Base-by-base conservation (phyloP, 2,797 vertebrate species). In the Mareca strepera region DNA sequence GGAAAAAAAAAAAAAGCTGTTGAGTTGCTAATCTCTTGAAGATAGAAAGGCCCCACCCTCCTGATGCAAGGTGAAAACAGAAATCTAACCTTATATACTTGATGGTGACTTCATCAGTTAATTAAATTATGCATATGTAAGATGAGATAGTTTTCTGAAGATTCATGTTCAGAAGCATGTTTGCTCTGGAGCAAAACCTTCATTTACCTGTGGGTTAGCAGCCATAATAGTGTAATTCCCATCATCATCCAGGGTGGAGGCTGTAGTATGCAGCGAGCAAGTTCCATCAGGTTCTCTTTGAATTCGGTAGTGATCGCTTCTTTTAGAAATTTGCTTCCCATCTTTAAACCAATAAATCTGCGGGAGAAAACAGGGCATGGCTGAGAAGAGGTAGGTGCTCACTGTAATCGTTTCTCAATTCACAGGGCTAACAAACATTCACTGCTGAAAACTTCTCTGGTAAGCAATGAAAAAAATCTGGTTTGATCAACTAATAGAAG, bases 281-380 rank as follows among this genome's bases (percentile, higher is more conserved):
- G 98, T 99, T 26, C 99, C 99, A 4, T 99, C 99, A 1, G 98
- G 96, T 68, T 99, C 98, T 44, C 99, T 98, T 84, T 99, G 98
- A 97, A 99, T 99, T 97, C 97, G 97, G 97, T 99, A 99, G 97
- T 99, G 99, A 74, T 99, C 99, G 13, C 98, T 99, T 97, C 98
- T 98, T 96, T 99, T 99, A 59, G 99, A 99, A 97, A 99, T 99
- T 97, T 99, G 99, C 96, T 99, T 99, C 29, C 99, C 99, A 52
- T 99, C 99, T 97, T 99, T 99, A 96, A 99, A 99, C 99, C 99
- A 99, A 97, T 99, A 99, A 72, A 99, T 98, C 99, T 99, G 97
- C 7, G 70, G 73, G 73, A 52, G 50, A 79, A 90, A 94, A 75
- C 31, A 86, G 83, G 82, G 63, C 39, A 53, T 2, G 13, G 72